Evolutionary conservation across 92 coral and sea anemone species (phyloP), one percentile per base, ranked within the genome.

Genomic region (Chrysogorgia sp.): DNA sequence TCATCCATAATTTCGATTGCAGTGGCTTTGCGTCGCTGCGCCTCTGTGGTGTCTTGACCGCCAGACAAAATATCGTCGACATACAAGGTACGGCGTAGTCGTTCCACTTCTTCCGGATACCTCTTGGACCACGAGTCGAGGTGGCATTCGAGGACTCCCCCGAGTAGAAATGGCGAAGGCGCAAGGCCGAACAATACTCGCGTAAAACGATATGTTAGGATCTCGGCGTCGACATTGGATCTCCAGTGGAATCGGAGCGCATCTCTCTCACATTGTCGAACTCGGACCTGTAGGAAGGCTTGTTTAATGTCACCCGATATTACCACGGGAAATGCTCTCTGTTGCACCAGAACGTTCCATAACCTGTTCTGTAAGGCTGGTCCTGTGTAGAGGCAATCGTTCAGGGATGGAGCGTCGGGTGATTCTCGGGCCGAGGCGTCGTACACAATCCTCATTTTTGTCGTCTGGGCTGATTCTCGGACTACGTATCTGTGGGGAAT

Each of bases 141-240:
- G 31, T 76, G 82, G 43, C 30, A 22, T n/a, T 43, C 61, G 25
- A 61, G 32, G 7, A 63, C 75, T 43, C 75, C 83, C 29, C 74
- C 74, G n/a, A 78, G 75, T 47, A 78, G 83, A 22, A 78, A 78
- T 48, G 64, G 83, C 7, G 74, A 63, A 19, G 83, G 83, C 0
- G 83, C 64, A 19, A 78, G 75, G 1, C n/a, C n/a, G n/a, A n/a
- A n/a, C n/a, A n/a, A n/a, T n/a, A n/a, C n/a, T n/a, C n/a, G n/a
- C n/a, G n/a, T n/a, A n/a, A n/a, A n/a, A n/a, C 76, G 59, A 35
- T 69, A 69, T 2, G 76, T 45, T 26, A 24, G 8, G 37, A 43
- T 49, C 24, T 47, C 76, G 24, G 59, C 0, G 40, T 69, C 26
- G 34, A 9, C 40, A 22, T 47, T 13, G 4, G 76, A 19, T 69